A percentile compares a stretch with the other conserved stretches of the same genome.
Conservation (phyloP, 2,888 invertebrate species). For the Saturnia japonica region DNA sequence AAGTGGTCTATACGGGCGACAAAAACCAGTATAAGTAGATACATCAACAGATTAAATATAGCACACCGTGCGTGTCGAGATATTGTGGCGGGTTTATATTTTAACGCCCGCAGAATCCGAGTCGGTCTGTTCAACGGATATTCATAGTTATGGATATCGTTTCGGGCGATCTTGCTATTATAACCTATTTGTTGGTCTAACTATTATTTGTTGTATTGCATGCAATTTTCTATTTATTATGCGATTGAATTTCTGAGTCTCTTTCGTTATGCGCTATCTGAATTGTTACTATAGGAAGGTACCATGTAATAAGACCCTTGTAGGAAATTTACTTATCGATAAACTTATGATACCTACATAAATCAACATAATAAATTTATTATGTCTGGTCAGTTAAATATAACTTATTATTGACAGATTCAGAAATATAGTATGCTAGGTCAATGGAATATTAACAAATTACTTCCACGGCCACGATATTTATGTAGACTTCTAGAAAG, state of each 20-base stretch:
- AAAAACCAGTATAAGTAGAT: conserved; percentile 48
- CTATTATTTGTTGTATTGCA: conserved; percentile 35
- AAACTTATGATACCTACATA: background rate
- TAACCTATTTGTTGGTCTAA: conserved; percentile 52
- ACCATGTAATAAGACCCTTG: conserved; percentile 1
- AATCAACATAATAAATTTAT: background rate
- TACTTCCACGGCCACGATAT: too few species aligned
- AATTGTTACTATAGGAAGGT: background rate
- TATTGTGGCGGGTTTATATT: conserved; percentile 45
- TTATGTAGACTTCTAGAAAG: too few species aligned
- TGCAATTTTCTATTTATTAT: conserved; percentile 54
- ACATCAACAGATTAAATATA: conserved; percentile 37
- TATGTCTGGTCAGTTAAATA: background rate
- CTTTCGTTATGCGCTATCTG: background rate
- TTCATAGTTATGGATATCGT: conserved; percentile 66
- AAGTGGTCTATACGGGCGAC: conserved; percentile 73
- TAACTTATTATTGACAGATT: background rate
- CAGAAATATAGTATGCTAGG: too few species aligned
- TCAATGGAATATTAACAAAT: too few species aligned
- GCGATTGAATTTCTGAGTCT: conserved; percentile 46
- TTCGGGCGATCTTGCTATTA: conserved; percentile 71
- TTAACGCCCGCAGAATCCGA: conserved; percentile 68
- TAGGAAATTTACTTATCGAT: conserved; percentile 6
- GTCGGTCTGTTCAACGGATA: conserved; percentile 65
- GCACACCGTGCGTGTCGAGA: conserved; percentile 35